Evolutionary conservation across 2,797 vertebrate genomes (phyloP).

Genomic region (Thripadectes ignobilis): DNA sequence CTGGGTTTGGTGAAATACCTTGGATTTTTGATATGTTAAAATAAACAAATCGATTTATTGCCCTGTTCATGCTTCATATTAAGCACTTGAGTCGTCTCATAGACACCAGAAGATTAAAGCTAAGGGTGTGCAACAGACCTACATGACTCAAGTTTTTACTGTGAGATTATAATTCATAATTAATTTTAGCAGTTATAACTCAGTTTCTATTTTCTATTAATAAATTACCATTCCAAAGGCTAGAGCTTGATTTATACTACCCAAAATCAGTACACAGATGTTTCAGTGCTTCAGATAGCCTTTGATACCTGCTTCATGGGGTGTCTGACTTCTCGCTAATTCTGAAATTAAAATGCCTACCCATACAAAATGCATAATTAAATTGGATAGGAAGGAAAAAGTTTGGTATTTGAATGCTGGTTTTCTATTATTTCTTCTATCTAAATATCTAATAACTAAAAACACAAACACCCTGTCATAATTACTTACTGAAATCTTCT

Average conservation of each 20-base stretch:
- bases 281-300: neutral
- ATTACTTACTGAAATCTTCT: neutral
- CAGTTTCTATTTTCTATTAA: neutral
- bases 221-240: neutral
- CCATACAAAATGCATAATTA: neutral
- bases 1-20: neutral
- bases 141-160: neutral
- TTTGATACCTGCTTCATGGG: neutral
- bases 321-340: neutral
- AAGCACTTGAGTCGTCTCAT: neutral
- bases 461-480: neutral
- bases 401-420: neutral
- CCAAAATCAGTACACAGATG: neutral
- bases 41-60: slow-evolving; percentile 11
- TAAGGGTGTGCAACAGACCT: neutral
- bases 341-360: neutral
- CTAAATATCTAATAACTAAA: neutral
- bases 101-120: slow-evolving; percentile 7
- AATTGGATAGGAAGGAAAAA: neutral
- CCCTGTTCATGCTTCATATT: neutral
- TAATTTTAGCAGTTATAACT: slow-evolving; percentile 2
- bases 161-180: neutral
- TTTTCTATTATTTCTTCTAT: neutral
- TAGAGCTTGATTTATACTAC: neutral
- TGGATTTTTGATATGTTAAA: neutral